Evolutionary conservation across 1,140 invertebrate genomes (phyloP), one percentile per base, ranked within the genome.

Genomic region (Caenorhabditis latens): DNA sequence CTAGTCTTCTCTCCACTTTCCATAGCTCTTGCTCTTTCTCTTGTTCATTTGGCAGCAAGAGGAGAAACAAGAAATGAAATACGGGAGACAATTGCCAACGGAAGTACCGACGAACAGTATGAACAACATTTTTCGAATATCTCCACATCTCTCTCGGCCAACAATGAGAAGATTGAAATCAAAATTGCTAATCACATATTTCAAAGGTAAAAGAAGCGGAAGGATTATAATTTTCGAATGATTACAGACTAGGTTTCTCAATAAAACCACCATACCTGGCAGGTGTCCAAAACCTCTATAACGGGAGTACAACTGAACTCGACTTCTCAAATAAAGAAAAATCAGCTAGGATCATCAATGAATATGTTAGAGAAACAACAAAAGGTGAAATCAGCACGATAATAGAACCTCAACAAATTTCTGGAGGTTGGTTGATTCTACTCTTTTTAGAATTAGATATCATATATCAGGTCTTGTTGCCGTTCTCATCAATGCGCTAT

Each of bases 1-100:
- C 16, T 86, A 2, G 85, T 86, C 40, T 67, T 86, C 32, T 86
- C 85, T 14, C 65, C 85, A n/a, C 8, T 82, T 32, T 79, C 85
- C 7, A 58, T 86, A 11, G n/a, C 85, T 5, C 13, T 86, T 0
- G 85, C 67, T 43, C 24, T 86, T 0, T 65, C 67, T 1, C 24
- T 82, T 8, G 67, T 86, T 4, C 71, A 86, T 19, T 67, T 24
- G 21, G 85, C 61, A 57, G 85, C 85, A 5, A 48, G 16, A 4
- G 65, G 85, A 55, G 53, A 86, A 8, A 86, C 85, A 0, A 40
- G 48, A 14, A 19, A 19, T 42, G 19, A 86, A 71, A 86, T 86
- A 13, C n/a, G 53, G 3, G 53, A 79, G 9, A 48, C 50, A 46
- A 21, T 86, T 55, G 11, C 32, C 24, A 79, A 48, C 11, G 71